phyloP scores from a whole-genome alignment of 2,888 invertebrate genomes.

The Spisula solida region DNA sequence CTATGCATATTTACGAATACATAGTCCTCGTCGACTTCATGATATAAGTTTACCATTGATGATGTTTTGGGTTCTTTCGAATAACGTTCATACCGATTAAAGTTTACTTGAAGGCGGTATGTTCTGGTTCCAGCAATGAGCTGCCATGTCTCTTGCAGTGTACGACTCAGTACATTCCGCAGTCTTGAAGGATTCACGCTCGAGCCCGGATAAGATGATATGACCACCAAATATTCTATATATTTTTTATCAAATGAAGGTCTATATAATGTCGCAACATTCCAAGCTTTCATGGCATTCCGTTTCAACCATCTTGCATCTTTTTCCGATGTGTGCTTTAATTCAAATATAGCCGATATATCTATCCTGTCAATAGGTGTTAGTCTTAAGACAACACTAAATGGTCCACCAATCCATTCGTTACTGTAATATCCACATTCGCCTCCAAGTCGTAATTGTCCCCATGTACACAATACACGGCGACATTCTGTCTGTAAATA shows the following conservation, averaged over 20 bases:
- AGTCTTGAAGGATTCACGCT: not conserved
- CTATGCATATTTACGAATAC: not conserved
- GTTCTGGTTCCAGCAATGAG: not conserved
- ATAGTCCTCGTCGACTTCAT: not conserved
- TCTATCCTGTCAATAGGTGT: not conserved
- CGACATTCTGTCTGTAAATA: not conserved
- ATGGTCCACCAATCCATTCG: constrained; percentile 29
- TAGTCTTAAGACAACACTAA: constrained; percentile 13
- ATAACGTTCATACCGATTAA: not conserved
- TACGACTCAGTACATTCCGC: not conserved
- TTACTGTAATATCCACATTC: not conserved
- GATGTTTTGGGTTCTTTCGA: not conserved
- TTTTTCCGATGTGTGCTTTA: not conserved
- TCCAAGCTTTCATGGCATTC: constrained; percentile 13
- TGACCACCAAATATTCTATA: not conserved
- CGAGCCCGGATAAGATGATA: not conserved
- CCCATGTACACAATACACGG: not conserved
- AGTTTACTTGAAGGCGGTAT: not conserved
- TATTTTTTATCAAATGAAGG: not conserved
- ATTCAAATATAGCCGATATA: not conserved
- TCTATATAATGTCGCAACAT: not conserved
- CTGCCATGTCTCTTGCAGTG: not conserved
- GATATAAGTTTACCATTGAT: too few species aligned
- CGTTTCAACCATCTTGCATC: not conserved
- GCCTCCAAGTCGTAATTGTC: not conserved